Base-by-base conservation (phyloP, 2,888 invertebrate genomes). In the Harpalus rufipes region DNA sequence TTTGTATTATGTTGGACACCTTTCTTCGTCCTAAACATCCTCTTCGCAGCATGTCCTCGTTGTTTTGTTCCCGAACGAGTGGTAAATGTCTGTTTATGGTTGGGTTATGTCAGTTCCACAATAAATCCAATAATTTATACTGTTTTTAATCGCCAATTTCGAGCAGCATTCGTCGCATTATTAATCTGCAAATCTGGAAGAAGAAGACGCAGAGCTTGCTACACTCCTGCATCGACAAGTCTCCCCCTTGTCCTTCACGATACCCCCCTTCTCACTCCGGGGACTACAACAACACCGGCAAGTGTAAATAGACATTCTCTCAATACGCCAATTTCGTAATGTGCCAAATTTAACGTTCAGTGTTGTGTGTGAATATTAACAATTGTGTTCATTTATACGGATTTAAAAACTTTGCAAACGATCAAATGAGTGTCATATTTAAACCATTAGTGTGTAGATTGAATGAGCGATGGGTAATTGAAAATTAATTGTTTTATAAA, bases 111-210 rank as follows among this genome's bases (percentile, higher is more conserved):
- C 86, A 97, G 97, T 78, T 97, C 97, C 21, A 97, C 97, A 86
- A 96, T 98, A 90, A 98, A 98, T 91, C 98, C 98, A 7, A 95
- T 98, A 88, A 97, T 98, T 90, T 98, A 98, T 91, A 98, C 98
- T 1, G 94, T 97, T 81, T 98, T 98, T 92, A 98, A 98, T 91
- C 94, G 95, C 87, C 96, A 96, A 12, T 98, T 98, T 92, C 93
- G 97, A 76, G 95, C 96, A 12, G 96, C 97, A 0, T 97, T 97
- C 90, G 94, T 96, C 86, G 93, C 96, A 86, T 91, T 96, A 76
- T 91, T 96, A 18, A 92, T 58, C 1, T 85, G 85, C 41, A 78
- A 61, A 25, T 39, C 72, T 6, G 80, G 56, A 3, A n/a, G 68
- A 39, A 10, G 80, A 68, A 93, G 94, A 10, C 92, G 95, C 4